These are phyloP conservation scores for Chelonia mydas DNA, from an alignment of 2,797 vertebrate species.

Conservation along the genomic window DNA sequence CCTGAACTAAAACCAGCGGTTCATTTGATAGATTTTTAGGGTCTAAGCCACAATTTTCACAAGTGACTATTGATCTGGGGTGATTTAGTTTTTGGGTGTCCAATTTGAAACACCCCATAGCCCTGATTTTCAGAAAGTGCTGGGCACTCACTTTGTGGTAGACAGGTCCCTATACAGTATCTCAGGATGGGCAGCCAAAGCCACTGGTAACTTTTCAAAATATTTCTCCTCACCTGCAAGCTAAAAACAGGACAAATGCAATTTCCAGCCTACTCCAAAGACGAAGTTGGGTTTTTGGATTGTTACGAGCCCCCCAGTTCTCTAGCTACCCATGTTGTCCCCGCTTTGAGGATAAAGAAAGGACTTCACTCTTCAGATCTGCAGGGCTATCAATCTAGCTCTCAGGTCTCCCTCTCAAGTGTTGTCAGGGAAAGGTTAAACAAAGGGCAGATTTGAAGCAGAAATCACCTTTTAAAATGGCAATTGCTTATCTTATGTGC, in stretches of 20 bases:
- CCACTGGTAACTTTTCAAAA: slow-evolving; percentile 25
- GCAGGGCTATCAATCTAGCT: background rate
- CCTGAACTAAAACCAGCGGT: slow-evolving; percentile 43
- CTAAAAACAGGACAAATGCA: slow-evolving; percentile 4
- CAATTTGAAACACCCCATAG: background rate
- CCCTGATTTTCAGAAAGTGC: background rate
- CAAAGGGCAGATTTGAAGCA: background rate
- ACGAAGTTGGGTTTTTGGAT: background rate
- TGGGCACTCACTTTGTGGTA: background rate
- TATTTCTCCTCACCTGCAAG: slow-evolving; percentile 48
- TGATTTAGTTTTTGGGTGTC: slow-evolving; percentile 18
- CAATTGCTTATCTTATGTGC: background rate
- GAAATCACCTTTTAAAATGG: background rate
- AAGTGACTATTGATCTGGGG: slow-evolving; percentile 16
- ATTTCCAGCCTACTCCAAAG: background rate
- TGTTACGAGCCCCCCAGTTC: background rate
- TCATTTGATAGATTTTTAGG: slow-evolving; percentile 30
- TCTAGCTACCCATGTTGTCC: background rate
- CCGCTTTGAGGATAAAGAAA: background rate
- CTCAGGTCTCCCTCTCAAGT: background rate
- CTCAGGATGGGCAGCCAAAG: background rate
- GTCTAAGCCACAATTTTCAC: slow-evolving; percentile 31
- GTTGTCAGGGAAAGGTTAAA: background rate
- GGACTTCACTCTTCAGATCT: background rate
- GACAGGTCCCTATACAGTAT: slow-evolving; percentile 53